phyloP scores from a whole-genome alignment of 2,113 vertebrate genomes.

The Dipodomys stephensi region DNA sequence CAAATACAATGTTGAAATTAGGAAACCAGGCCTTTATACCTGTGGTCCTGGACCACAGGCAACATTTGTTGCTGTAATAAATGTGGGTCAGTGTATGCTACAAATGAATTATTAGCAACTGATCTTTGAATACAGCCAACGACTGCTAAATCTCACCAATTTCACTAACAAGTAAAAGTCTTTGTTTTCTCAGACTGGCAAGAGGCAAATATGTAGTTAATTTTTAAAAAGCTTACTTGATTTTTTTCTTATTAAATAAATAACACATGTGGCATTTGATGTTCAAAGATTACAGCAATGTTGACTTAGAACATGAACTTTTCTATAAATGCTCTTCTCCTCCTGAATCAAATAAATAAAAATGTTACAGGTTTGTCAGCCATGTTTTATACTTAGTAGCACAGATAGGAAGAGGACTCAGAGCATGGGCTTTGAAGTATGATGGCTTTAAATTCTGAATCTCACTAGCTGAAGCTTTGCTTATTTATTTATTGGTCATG shows the following conservation, averaged over 20 bases:
- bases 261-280: neutral
- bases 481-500: too few species aligned
- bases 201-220: neutral
- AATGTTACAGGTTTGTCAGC: too few species aligned
- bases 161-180: neutral
- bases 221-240: neutral
- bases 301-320: neutral
- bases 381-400: neutral
- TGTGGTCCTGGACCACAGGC: neutral
- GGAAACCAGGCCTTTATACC: neutral
- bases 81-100: neutral
- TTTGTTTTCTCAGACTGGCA: neutral
- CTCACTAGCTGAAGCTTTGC: neutral
- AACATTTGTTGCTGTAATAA: neutral
- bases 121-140: neutral
- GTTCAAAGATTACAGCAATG: neutral
- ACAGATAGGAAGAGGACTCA: neutral
- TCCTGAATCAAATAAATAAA: too few species aligned
- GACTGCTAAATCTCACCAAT: neutral
- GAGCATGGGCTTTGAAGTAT: neutral
- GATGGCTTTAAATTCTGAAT: neutral
- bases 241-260: conserved; percentile 9
- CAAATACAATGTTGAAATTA: neutral
- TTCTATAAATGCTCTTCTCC: neutral
- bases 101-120: neutral